Base-by-base conservation (phyloP, 2,888 invertebrate species). In the Erynnis tages region DNA sequence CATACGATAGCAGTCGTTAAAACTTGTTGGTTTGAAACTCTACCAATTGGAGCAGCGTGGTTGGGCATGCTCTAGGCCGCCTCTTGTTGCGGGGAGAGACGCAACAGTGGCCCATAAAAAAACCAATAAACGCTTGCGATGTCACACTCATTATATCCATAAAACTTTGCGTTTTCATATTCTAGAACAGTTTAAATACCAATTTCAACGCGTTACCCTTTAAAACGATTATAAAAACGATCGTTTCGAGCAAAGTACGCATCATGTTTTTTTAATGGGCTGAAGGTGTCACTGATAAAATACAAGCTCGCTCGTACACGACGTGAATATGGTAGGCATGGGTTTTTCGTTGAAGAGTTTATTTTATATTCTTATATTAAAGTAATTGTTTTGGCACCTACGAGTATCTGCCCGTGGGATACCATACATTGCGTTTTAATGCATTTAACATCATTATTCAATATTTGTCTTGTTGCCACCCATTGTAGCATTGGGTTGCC, bases 121-220 rank as follows among this genome's bases (percentile, higher is more conserved):
- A n/a, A n/a, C n/a, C n/a, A n/a, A n/a, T 34, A 46, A 53, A 40
- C 32, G 47, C 37, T 38, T 16, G 44, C 32, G 38, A 37, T 41
- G 8, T 53, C 45, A 19, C 8, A 44, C 49, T 49, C 34, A 49
- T 41, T 49, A 32, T 30, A n/a, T 14, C 14, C 30, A 40, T 49
- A 32, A 40, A 40, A 32, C 10, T 40, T 40, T 40, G 25, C 19
- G 1, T 10, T 44, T 19, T 23, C 40, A 30, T 11, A 16, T 21
- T 44, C 10, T 29, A 11, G 21, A 25, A 16, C 21, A 21, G 55
- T 55, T 41, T 27, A 8, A n/a, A n/a, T n/a, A n/a, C n/a, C 14
- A n/a, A n/a, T 27, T 27, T 32, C n/a, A 41, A 23, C 25, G 14
- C 40, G 4, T 14, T 41, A 16, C 8, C 17, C 10, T 41, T 29